Base-by-base conservation (phyloP, 2,113 vertebrate species). In the Myxocyprinus asiaticus region DNA sequence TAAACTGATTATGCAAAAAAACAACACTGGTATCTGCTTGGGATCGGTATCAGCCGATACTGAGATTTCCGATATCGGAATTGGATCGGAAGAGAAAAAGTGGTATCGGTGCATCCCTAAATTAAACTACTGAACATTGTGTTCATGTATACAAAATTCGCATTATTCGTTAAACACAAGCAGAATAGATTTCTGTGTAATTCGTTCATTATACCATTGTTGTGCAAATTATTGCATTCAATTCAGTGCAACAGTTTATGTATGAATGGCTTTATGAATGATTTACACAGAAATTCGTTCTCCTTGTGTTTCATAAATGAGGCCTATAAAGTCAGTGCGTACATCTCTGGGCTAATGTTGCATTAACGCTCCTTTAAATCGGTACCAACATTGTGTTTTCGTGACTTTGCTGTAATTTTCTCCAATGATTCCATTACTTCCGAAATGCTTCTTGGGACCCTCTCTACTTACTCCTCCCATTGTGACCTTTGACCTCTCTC, bases 391-490 rank as follows among this genome's bases (percentile, higher is more conserved):
- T 56, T 58, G 55, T 47, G n/a, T 47, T 59, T 12, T 59, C 55
- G 9, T 72, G 69, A 58, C 33, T 8, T 12, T 72, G n/a, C 70
- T 61, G 55, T 72, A 72, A 72, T 43, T 22, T 72, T 59, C 70
- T 47, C 6, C n/a, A 59, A 43, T 47, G 55, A 17, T 61, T 72
- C 43, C 55, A 59, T 9, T 15, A 14, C 43, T 72, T 72, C 69
- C 53, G 55, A 55, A 72, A 72, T 58, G 9, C 14, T 72, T 55
- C 70, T 61, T 9, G 53, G 70, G 43, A 55, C 70, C 15, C 55
- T 72, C 15, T 72, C 55, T n/a, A 56, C 12, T 12, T 14, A 0
- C 70, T 7, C 55, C n/a, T 22, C 43, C 58, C 42, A 61, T 9
- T 73, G n/a, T 73, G 53, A 78, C 53, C 62, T 17, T 67, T 67